Evolutionary conservation across 2,888 invertebrate genomes (phyloP).

Genomic region (Eledona agricola): DNA sequence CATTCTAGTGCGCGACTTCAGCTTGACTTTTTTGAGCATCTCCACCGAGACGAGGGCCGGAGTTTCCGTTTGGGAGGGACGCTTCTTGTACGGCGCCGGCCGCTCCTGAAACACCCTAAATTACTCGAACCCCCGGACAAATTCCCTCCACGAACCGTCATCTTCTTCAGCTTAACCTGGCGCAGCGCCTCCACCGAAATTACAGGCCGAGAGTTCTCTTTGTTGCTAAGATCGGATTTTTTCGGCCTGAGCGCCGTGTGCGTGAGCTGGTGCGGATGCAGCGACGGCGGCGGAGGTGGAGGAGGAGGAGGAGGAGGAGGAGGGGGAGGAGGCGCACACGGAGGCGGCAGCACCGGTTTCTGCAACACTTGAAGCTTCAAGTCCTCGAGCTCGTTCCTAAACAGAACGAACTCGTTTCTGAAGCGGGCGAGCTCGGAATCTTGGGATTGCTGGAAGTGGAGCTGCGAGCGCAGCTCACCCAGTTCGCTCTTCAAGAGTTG

Average conservation of each 20-base stretch:
- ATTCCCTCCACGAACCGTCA: conserved; percentile 47
- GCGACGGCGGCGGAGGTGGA: conserved; percentile 46
- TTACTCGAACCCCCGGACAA: conserved; percentile 10
- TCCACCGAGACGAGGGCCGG: conserved; percentile 53
- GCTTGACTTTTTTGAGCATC: conserved; percentile 54
- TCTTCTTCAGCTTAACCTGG: conserved; percentile 58
- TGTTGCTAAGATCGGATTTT: conserved; percentile 35
- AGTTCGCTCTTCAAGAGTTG: conserved; percentile 43
- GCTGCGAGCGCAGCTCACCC: conserved; percentile 39
- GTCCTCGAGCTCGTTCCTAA: conserved; percentile 40
- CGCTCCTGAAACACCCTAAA: conserved; percentile 44
- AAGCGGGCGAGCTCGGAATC: conserved; percentile 16
- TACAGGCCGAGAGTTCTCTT: conserved; percentile 50
- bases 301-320: conserved; percentile 50
- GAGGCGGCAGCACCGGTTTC: conserved; percentile 27
- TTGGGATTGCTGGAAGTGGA: conserved; percentile 36
- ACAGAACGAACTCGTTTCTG: conserved; percentile 22
- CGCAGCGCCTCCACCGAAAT: conserved; percentile 60
- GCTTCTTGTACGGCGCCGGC: conserved; percentile 36
- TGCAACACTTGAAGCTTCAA: conserved; percentile 42
- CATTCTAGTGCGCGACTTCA: conserved; percentile 50
- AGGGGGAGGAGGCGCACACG: conserved; percentile 45
- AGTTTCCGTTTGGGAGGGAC: too few species aligned
- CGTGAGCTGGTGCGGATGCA: conserved; percentile 21
- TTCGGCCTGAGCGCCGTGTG: conserved; percentile 8